Evolutionary conservation across 2,113 vertebrate species (phyloP).

Genomic region (Hippocampus comes): DNA sequence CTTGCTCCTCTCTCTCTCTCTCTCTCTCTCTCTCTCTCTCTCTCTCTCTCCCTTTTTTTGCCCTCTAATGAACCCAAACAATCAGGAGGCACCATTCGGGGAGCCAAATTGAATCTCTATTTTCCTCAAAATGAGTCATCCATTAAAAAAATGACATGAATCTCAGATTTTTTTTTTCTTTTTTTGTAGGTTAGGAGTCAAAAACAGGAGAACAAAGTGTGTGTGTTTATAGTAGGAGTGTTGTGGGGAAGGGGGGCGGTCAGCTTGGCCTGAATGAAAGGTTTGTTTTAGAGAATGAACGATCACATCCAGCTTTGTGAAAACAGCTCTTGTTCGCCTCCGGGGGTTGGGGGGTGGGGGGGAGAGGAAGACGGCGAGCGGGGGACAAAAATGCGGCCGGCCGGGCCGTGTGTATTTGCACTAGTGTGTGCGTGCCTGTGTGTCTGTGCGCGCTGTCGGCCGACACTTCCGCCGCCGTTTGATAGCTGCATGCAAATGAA

Average conservation of each 20-base stretch:
- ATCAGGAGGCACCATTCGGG: not conserved
- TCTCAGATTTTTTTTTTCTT: conserved; percentile 18
- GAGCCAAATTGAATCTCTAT: not conserved
- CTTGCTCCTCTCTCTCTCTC: not conserved
- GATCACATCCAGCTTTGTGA: conserved; percentile 66
- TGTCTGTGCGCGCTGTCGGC: conserved; percentile 19
- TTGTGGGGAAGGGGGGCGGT: conserved; percentile 22
- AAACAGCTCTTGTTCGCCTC: conserved; percentile 68
- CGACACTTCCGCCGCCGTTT: conserved; percentile 65
- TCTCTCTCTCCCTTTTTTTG: not conserved
- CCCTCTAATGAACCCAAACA: conserved; percentile 4
- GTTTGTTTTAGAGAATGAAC: conserved; percentile 66
- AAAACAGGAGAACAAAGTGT: conserved; percentile 16
- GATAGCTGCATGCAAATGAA: conserved; percentile 70
- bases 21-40: not conserved
- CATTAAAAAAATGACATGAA: not conserved
- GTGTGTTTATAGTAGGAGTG: conserved; percentile 54
- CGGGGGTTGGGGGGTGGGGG: conserved; percentile 38
- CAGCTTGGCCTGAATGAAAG: conserved; percentile 59
- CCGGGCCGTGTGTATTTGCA: conserved; percentile 10
- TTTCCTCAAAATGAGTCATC: not conserved
- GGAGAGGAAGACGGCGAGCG: not conserved
- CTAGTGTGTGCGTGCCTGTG: conserved; percentile 6
- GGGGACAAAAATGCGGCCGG: conserved; percentile 48
- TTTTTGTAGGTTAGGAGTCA: not conserved